phyloP scores from a whole-genome alignment of 1,140 invertebrate genomes.

The honey bee (Apis mellifera) region Amel_HAv3.1 CM009931.2:6575501-6576000 shows the following conservation, averaged over 20 bases:
- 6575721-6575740: neutral
- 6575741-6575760: neutral
- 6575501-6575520: constrained; percentile 23
- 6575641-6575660: constrained; percentile 5
- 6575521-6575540: neutral
- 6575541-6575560: constrained; percentile 15
- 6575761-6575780: neutral
- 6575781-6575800: neutral
- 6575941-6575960: neutral
- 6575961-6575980: neutral
- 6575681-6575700: constrained; percentile 33
- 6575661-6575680: neutral
- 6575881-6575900: neutral
- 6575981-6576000: neutral
- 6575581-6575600: neutral
- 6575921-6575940: neutral
- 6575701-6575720: constrained; percentile 52
- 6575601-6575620: neutral
- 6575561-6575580: neutral
- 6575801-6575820: too few species aligned
- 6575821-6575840: neutral
- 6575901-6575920: neutral
- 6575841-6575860: neutral
- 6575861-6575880: neutral
- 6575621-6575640: constrained; percentile 50